Base-by-base conservation (phyloP, 1,140 invertebrate genomes). In the Vanessa atalanta region DNA sequence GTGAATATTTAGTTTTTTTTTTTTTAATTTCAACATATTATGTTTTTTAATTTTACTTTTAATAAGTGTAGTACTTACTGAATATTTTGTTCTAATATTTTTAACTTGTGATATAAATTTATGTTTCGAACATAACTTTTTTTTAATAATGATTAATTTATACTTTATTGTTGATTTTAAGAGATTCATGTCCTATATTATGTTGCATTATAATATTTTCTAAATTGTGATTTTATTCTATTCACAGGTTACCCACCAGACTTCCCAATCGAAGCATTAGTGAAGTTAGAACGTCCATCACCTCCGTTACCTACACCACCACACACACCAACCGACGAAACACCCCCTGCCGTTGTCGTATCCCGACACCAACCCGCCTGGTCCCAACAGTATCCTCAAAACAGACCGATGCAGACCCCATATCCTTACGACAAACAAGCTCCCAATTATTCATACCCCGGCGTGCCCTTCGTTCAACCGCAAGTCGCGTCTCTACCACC, bases 241-340 rank as follows among this genome's bases (percentile, higher is more conserved):
- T 86, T 74, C 72, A 47, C 88, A 94, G 92, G 88, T 77, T 94
- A 90, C 75, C 89, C 90, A 65, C 88, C 88, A 81, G 94, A 94
- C 73, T 94, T 94, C 68, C 91, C 92, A 43, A 89, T 91, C 43
- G 91, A 90, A 79, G 92, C 90, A 55, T 80, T 92, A 78, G 94
- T 95, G 47, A 95, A 95, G 84, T 92, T 95, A 77, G 95, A 95
- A 85, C 94, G 95, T 48, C 93, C 94, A 67, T 94, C 94, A 47
- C 95, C 95, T 16, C 94, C 95, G 11, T 91, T 95, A 77, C 88
- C 96, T 67, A 96, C 96, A 61, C 96, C 96, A 23, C 96, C 96
- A 7, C 95, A 95, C 60, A 96, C 96, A 67, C 96, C 96, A 50
- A 96, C 96, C 14, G 95, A 95, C 92, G 82, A 90, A 87, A 89